Evolutionary conservation across 2,888 invertebrate genomes (phyloP), one percentile per base, ranked within the genome.

Genomic region (Tridacna crocea): DNA sequence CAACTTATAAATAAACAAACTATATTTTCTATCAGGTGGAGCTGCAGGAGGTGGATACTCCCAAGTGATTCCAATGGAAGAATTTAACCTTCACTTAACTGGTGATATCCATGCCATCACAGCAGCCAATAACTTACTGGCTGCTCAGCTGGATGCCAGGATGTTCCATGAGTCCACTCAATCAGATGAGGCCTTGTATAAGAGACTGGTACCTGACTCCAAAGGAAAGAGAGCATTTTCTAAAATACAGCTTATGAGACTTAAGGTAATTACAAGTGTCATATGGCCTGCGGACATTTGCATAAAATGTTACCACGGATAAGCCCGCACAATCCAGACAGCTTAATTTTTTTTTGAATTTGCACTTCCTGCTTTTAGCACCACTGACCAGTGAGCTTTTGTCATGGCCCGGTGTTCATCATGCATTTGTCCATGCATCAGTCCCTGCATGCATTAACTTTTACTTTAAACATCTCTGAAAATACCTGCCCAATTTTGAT

Each of bases 1-100:
- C 11, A 51, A 11, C 11, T 51, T 51, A 51, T 51, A 51, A 51
- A 55, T 55, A 11, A 10, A 55, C 10, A 10, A 10, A 55, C 11
- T 55, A 3, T 11, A 2, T 61, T 61, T 4, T 4, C 47, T 10
- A 0, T 36, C 74, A 96, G 96, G 98, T 73, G 99, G 99, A 46
- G 99, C 99, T 0, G 99, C 99, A 12, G 99, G 99, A 1, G 99
- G 99, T 24, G 99, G 99, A 4, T 99, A 99, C 94, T 97, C 99
- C 0, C 96, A 97, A 96, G 97, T 98, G 0, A 99, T 99, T 88
- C 99, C 99, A 0, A 99, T 99, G 99, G 99, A 99, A 95, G 99
- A 99, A 92, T 99, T 99, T 95, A 99, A 99, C 95, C 96, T 99
- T 0, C 99, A 99, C 94, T 95, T 99, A 88, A 99, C 99, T 0